phyloP scores from a whole-genome alignment of 2,113 vertebrate genomes.

The Neopipo cinnamomea region DNA sequence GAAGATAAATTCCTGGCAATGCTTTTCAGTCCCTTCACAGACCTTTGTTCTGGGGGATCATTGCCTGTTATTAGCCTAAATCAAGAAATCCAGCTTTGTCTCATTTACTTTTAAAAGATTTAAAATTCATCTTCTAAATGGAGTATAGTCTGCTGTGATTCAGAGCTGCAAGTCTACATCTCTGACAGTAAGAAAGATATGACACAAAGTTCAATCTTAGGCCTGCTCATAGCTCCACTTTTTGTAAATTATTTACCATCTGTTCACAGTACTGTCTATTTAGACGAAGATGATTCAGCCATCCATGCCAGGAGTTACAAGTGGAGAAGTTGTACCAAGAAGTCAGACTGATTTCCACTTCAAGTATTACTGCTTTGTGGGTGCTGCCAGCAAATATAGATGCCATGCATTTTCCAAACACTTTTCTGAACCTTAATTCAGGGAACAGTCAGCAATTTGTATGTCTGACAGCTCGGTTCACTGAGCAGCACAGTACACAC shows the following conservation, averaged over 20 bases:
- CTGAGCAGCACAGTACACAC: not conserved
- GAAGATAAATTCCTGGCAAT: constrained; percentile 40
- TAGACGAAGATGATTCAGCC: constrained; percentile 46
- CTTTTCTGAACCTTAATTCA: not conserved
- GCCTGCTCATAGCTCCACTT: constrained; percentile 40
- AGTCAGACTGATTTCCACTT: constrained; percentile 46
- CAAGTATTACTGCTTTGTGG: constrained; percentile 21
- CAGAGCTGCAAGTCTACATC: constrained; percentile 35
- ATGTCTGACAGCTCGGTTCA: not conserved
- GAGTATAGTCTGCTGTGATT: constrained; percentile 20
- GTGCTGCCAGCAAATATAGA: constrained; percentile 22
- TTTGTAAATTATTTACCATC: constrained; percentile 61
- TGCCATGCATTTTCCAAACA: constrained; percentile 8
- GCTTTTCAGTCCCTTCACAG: constrained; percentile 8
- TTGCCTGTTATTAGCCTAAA: constrained; percentile 41
- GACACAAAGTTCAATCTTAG: constrained; percentile 46
- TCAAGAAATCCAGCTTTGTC: constrained; percentile 55
- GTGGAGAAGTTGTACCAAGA: constrained; percentile 36
- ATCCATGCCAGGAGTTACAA: constrained; percentile 46
- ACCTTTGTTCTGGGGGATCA: constrained; percentile 14
- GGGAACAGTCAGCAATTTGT: constrained; percentile 25
- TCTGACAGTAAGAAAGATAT: constrained; percentile 34
- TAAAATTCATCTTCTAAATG: constrained; percentile 53
- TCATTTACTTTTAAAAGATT: constrained; percentile 58
- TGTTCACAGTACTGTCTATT: constrained; percentile 59